These are phyloP conservation scores for Bufotes viridis DNA, from an alignment of 2,797 vertebrate genomes.

Conservation along the genomic window DNA sequence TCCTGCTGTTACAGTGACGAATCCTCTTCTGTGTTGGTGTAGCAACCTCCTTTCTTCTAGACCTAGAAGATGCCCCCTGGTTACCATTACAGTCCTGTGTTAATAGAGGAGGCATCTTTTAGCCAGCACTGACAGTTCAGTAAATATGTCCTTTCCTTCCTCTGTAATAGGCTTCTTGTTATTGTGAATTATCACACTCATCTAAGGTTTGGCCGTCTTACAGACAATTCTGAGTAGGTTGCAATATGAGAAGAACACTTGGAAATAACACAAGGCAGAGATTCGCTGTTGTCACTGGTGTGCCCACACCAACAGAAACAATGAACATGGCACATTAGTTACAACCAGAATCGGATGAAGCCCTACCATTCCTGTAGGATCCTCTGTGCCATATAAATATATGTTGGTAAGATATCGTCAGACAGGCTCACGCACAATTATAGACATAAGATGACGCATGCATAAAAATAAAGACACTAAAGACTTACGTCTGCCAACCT, in stretches of 20 bases:
- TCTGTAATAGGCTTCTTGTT: background rate
- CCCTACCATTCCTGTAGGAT: background rate
- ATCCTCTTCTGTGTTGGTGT: no score
- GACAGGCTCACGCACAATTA: background rate
- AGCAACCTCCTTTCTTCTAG: no score
- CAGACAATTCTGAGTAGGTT: background rate
- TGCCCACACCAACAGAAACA: background rate
- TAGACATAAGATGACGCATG: background rate
- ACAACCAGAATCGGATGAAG: background rate
- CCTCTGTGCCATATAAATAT: background rate
- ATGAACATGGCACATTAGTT: background rate
- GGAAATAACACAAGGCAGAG: background rate
- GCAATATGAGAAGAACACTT: background rate
- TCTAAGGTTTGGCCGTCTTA: background rate
- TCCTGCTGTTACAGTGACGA: no score
- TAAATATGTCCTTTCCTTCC: background rate
- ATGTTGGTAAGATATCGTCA: background rate
- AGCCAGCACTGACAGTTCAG: background rate
- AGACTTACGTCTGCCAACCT: no score
- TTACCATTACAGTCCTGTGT: no score
- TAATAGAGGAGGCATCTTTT: no score
- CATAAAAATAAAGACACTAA: no score
- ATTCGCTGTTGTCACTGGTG: background rate
- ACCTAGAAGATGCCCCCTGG: no score
- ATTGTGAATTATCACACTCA: background rate